These are phyloP conservation scores for Hyppa rectilinea DNA, from an alignment of 2,888 invertebrate species.

Conservation along the genomic window DNA sequence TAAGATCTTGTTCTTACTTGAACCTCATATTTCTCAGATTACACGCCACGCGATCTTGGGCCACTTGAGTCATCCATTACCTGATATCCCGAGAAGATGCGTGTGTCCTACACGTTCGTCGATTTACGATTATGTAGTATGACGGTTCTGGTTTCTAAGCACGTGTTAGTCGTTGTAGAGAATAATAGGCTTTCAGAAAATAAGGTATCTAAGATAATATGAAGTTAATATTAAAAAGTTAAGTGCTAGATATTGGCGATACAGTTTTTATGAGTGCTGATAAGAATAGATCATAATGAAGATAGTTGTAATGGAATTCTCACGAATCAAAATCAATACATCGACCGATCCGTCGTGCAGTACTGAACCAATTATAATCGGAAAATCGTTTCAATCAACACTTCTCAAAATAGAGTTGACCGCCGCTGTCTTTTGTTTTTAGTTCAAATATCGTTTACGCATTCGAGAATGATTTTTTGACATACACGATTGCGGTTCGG, in stretches of 20 bases:
- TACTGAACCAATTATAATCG: background rate
- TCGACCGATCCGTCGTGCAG: background rate
- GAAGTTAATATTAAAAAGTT: constrained; percentile 5
- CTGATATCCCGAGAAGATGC: background rate
- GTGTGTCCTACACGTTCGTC: background rate
- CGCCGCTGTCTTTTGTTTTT: constrained; percentile 19
- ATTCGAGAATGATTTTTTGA: background rate
- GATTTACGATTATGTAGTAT: constrained; percentile 1
- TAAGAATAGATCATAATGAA: constrained; percentile 6
- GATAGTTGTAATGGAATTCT: constrained; percentile 3
- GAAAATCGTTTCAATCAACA: background rate
- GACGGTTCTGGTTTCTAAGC: background rate
- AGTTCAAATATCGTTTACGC: background rate
- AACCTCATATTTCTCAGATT: background rate
- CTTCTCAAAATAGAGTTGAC: background rate
- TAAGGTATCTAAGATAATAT: background rate
- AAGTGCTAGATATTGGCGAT: constrained; percentile 12
- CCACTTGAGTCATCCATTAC: background rate
- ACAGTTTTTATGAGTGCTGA: constrained; percentile 19
- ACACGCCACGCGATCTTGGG: background rate
- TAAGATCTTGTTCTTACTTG: constrained; percentile 69
- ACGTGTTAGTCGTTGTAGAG: background rate
- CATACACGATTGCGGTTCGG: background rate
- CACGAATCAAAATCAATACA: constrained; percentile 5
- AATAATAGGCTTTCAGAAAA: background rate